These are phyloP conservation scores for Salarias fasciatus DNA, from an alignment of 2,797 vertebrate species.

Conservation along the genomic window DNA sequence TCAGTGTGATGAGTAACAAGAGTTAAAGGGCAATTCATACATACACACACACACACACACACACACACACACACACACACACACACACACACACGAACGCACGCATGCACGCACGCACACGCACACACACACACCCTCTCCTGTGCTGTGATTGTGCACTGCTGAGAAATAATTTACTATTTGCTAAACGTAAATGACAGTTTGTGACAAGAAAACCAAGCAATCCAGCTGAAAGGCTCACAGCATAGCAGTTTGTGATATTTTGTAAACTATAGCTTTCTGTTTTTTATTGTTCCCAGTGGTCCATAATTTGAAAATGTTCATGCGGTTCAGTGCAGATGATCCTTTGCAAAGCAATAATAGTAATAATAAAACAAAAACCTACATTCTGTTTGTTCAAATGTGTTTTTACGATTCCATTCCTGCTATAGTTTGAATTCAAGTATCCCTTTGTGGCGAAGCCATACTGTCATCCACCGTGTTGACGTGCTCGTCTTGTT, in stretches of 20 bases:
- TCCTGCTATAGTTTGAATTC: too few species aligned
- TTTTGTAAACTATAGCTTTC: not conserved
- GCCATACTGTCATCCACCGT: not conserved
- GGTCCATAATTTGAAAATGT: not conserved
- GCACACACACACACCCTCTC: not conserved
- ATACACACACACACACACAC: not conserved
- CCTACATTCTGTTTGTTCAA: too few species aligned
- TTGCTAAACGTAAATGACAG: too few species aligned
- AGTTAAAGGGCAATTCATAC: too few species aligned
- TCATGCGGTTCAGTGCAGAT: not conserved
- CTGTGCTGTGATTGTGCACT: too few species aligned
- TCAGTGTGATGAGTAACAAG: not conserved
- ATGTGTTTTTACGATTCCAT: too few species aligned
- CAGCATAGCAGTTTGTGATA: too few species aligned
- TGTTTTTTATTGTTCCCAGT: too few species aligned
- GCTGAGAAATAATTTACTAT: too few species aligned
- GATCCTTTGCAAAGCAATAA: not conserved
- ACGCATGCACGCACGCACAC: not conserved
- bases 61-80: not conserved
- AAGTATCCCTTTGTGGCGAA: not conserved
- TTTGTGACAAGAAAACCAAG: too few species aligned
- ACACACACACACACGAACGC: not conserved
- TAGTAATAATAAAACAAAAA: not conserved
- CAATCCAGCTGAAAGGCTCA: not conserved
- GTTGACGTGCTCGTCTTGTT: not conserved